Evolutionary conservation across 1,140 invertebrate species (phyloP).

Genomic region (Listronotus bonariensis): DNA sequence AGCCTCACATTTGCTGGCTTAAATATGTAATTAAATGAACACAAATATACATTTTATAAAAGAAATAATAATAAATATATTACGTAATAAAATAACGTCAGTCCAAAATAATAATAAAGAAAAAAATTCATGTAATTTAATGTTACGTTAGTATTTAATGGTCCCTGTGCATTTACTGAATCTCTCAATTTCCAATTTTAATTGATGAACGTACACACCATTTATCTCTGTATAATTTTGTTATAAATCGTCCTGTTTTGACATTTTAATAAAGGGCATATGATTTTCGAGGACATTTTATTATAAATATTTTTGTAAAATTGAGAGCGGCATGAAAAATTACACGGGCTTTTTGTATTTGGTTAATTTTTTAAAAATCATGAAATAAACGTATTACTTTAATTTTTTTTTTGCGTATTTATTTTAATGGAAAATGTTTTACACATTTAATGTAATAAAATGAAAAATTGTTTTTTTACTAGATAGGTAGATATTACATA

Average conservation of each 20-base stretch:
- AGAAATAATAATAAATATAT: no score
- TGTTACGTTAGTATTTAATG: constrained; percentile 4
- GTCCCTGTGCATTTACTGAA: constrained; percentile 14
- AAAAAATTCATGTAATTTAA: no score
- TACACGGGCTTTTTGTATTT: constrained; percentile 18
- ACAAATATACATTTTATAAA: no score
- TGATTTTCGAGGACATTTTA: constrained; percentile 22
- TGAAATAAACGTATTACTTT: constrained; percentile 18
- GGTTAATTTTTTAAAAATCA: constrained; percentile 26
- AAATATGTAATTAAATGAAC: no score
- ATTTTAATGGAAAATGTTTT: no score
- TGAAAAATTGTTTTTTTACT: no score
- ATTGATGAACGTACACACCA: constrained; percentile 34
- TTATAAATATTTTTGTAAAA: constrained; percentile 36
- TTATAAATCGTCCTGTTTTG: constrained; percentile 37
- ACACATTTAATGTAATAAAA: no score
- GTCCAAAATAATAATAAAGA: no score
- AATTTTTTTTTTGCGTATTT: neutral
- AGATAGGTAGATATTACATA: no score
- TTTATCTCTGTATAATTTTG: constrained; percentile 33
- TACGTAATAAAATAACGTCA: no score
- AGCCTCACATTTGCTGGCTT: no score
- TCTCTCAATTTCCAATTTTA: constrained; percentile 21
- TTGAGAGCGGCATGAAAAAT: constrained; percentile 25
- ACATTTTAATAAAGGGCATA: constrained; percentile 34